Evolutionary conservation across 2,113 vertebrate genomes (phyloP).

Genomic region (Craseonycteris thonglongyai): DNA sequence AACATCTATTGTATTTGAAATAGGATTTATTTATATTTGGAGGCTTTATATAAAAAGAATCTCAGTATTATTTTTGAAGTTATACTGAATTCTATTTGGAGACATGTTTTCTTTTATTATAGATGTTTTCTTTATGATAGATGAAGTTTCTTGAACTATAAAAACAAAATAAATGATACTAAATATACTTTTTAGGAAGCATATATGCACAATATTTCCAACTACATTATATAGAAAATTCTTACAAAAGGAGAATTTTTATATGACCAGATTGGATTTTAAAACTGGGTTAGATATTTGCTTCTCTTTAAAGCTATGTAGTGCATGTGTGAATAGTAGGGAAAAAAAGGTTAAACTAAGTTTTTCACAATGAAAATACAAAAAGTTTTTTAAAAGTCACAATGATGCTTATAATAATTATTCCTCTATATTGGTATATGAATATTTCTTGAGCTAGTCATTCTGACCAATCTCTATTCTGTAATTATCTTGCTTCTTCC

Average conservation of each 20-base stretch:
- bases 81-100: slow-evolving; percentile 18
- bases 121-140: not conserved
- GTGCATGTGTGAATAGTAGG: not conserved
- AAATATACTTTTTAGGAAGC: not conserved
- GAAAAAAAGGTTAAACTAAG: not conserved
- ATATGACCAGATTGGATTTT: slow-evolving; percentile 23
- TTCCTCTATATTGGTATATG: not conserved
- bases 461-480: not conserved
- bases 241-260: not conserved
- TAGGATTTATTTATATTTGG: slow-evolving; percentile 35
- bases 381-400: not conserved
- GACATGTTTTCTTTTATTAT: not conserved
- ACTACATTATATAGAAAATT: not conserved
- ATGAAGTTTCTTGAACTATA: not conserved
- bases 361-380: not conserved
- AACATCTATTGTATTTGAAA: not conserved
- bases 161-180: slow-evolving; percentile 13
- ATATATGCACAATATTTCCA: not conserved
- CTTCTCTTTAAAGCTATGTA: not conserved
- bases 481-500: not conserved
- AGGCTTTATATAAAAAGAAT: not conserved
- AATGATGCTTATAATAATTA: not conserved
- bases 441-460: not conserved
- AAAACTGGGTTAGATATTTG: not conserved
- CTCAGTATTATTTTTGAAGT: slow-evolving; percentile 31